These are phyloP conservation scores for Caenorhabditis afra DNA, from an alignment of 2,888 invertebrate species.

Conservation along the genomic window DNA sequence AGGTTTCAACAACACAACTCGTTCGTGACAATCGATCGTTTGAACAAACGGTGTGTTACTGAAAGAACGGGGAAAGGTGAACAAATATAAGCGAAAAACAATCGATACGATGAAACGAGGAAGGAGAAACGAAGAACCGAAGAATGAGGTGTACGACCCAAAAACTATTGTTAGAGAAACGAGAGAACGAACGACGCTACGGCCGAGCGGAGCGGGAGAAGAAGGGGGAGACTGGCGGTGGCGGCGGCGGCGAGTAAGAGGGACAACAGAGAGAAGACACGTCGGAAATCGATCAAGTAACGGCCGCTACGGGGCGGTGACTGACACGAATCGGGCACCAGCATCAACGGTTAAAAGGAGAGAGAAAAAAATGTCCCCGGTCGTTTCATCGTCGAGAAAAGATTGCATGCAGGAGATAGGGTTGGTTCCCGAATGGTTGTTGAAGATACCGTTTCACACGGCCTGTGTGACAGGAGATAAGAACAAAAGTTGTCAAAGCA, in stretches of 20 bases:
- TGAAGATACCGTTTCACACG: too few relatives aligned
- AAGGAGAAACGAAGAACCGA: conserved; percentile 34
- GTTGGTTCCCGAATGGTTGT: conserved; percentile 35
- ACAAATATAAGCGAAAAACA: conserved; percentile 33
- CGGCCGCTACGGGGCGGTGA: conserved; percentile 17
- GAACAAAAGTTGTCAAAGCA: conserved; percentile 36
- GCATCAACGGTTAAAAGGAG: conserved; percentile 10
- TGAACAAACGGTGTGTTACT: conserved; percentile 44
- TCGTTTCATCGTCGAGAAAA: conserved; percentile 2
- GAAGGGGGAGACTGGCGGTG: conserved; percentile 9
- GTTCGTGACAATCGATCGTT: conserved; percentile 41
- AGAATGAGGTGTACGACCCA: conserved; percentile 50
- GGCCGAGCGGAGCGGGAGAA: conserved; percentile 1
- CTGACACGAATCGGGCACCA: conserved; percentile 46
- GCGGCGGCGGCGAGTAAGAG: conserved; percentile 35
- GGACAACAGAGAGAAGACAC: conserved; percentile 43
- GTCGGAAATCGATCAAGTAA: conserved; percentile 57
- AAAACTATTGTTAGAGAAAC: conserved; percentile 49
- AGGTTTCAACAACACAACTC: conserved; percentile 42
- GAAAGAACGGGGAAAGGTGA: conserved; percentile 16
- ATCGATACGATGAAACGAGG: conserved; percentile 23
- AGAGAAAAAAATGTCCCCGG: conserved; percentile 13
- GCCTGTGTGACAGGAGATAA: neutral
- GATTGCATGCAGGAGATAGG: conserved; percentile 1
- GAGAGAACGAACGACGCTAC: conserved; percentile 17